These are phyloP conservation scores for Emydura subglobosa DNA, from an alignment of 2,113 vertebrate genomes.

Conservation along the genomic window DNA sequence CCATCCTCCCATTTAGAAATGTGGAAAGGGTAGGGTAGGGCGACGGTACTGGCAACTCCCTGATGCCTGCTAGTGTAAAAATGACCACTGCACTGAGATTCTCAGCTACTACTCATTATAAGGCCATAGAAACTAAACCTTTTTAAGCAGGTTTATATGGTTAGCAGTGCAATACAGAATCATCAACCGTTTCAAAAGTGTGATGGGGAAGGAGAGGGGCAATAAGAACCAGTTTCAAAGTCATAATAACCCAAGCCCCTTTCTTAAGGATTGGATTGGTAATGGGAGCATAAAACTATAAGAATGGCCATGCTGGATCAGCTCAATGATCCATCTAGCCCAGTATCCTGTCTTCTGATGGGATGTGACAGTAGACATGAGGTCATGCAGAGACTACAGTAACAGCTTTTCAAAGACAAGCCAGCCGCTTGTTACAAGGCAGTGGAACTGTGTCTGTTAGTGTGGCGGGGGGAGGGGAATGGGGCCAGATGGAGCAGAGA, in stretches of 20 bases:
- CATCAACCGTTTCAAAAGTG: not conserved
- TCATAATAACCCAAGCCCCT: not conserved
- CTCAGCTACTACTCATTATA: not conserved
- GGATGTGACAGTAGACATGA: not conserved
- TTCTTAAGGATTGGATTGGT: not conserved
- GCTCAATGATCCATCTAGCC: not conserved
- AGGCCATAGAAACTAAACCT: not conserved
- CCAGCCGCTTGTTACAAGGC: not conserved
- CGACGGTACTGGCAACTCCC: not conserved
- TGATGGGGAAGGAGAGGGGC: not conserved
- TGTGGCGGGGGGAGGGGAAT: no score
- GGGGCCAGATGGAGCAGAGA: not conserved
- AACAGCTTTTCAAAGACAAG: not conserved
- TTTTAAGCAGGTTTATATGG: not conserved
- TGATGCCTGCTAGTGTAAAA: no score
- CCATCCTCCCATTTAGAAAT: not conserved
- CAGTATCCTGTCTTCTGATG: not conserved
- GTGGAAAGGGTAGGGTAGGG: not conserved
- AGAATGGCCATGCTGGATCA: not conserved
- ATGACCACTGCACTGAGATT: not conserved
- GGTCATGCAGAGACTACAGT: not conserved
- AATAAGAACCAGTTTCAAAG: not conserved
- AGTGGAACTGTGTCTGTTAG: not conserved
- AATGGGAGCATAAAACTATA: not conserved
- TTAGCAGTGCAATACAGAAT: not conserved